Conservation (phyloP, 2,797 vertebrate genomes). For the Urosaurus nigricauda region DNA sequence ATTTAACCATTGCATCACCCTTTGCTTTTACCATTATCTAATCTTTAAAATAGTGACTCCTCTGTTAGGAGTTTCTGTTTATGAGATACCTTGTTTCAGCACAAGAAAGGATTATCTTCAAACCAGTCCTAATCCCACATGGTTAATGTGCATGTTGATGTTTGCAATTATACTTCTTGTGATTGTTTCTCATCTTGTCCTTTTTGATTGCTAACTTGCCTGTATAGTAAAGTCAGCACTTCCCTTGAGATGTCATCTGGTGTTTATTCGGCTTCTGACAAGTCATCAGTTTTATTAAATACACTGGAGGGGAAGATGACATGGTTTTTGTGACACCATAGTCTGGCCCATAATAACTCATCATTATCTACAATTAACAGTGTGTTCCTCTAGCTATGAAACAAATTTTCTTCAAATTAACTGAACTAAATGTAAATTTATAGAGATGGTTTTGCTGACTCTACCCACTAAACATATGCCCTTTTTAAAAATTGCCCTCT, state of each 20-base stretch:
- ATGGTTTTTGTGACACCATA: background rate
- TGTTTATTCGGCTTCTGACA: background rate
- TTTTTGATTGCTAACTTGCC: background rate
- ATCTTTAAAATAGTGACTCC: background rate
- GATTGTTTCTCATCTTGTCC: background rate
- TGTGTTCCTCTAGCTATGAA: background rate
- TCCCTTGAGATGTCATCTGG: background rate
- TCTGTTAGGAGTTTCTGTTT: background rate
- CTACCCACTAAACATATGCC: background rate
- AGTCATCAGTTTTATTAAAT: background rate
- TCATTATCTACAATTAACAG: background rate
- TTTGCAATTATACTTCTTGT: background rate
- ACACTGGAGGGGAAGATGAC: background rate
- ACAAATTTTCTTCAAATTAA: background rate
- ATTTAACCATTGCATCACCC: too few species aligned
- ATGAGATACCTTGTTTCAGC: background rate
- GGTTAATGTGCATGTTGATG: background rate
- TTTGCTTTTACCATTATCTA: background rate
- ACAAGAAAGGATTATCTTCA: background rate
- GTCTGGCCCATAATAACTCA: background rate
- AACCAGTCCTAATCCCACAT: background rate
- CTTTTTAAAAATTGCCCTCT: background rate
- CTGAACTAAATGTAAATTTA: background rate
- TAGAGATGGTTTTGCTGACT: background rate
- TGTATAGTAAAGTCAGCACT: background rate